Conservation (phyloP, 2,113 vertebrate species). For the Mormyrus iriodes region DNA sequence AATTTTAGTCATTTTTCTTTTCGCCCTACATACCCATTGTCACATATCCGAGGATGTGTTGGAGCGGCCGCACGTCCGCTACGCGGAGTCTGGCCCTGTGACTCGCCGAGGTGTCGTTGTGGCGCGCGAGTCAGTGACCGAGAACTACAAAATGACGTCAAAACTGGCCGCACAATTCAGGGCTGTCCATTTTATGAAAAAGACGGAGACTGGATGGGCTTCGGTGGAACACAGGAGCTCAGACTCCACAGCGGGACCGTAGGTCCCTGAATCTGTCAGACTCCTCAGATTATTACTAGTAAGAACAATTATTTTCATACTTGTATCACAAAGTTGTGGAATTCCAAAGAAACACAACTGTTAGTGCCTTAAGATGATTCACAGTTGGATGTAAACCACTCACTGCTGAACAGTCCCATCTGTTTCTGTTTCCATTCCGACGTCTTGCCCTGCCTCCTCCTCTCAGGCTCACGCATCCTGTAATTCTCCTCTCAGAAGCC, state of each 20-base stretch:
- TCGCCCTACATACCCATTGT: background rate
- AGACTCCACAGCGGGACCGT: background rate
- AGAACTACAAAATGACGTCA: constrained; percentile 56
- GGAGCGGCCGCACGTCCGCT: background rate
- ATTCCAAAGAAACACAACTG: background rate
- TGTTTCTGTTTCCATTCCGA: background rate
- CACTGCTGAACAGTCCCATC: background rate
- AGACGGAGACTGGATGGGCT: background rate
- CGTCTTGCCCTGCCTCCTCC: background rate
- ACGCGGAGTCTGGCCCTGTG: background rate
- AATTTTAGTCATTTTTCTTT: background rate
- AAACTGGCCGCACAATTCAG: constrained; percentile 34
- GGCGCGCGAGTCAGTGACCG: constrained; percentile 38
- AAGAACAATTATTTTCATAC: constrained; percentile 47
- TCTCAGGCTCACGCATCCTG: background rate
- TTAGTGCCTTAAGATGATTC: background rate
- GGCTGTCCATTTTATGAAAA: constrained; percentile 14
- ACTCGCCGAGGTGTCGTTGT: constrained; percentile 9
- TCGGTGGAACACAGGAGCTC: constrained; percentile 6
- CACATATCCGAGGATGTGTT: background rate
- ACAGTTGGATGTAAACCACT: constrained; percentile 5
- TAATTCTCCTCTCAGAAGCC: background rate
- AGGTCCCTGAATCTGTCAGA: background rate
- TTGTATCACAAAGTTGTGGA: background rate
- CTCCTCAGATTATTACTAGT: background rate